A percentile compares a stretch with the other conserved stretches of the same genome.
These are phyloP conservation scores for Triplophysa dalaica DNA, from an alignment of 2,113 vertebrate species.

Conservation along the genomic window DNA sequence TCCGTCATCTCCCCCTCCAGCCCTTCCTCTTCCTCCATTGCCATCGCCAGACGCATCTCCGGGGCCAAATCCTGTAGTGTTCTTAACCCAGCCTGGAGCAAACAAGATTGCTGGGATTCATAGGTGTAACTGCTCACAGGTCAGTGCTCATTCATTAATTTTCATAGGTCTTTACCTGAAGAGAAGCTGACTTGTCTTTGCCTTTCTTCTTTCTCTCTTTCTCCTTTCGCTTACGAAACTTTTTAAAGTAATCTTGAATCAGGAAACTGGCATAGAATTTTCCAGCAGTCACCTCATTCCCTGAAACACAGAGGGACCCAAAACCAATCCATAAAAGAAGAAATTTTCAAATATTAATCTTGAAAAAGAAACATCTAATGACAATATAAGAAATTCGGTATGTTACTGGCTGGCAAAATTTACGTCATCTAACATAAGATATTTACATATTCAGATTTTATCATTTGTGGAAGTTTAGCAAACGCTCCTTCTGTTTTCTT, in stretches of 20 bases:
- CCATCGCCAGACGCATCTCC: slow-evolving; percentile 87
- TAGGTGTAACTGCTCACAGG: background rate
- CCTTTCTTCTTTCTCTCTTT: slow-evolving; percentile 65
- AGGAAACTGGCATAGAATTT: slow-evolving; percentile 98
- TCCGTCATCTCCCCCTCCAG: slow-evolving; percentile 66
- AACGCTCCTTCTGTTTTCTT: too few species aligned
- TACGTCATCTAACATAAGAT: too few species aligned
- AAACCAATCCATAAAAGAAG: background rate
- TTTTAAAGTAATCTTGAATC: slow-evolving; percentile 97
- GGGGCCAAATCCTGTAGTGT: slow-evolving; percentile 88
- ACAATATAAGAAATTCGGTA: too few species aligned
- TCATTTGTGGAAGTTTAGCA: too few species aligned
- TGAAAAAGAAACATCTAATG: too few species aligned
- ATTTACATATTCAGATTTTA: too few species aligned
- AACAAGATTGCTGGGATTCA: slow-evolving; percentile 30
- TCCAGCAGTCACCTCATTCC: slow-evolving; percentile 94
- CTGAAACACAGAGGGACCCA: slow-evolving; percentile 62
- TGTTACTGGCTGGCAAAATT: too few species aligned
- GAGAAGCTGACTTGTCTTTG: slow-evolving; percentile 63
- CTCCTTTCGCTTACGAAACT: slow-evolving; percentile 95
- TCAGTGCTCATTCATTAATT: background rate
- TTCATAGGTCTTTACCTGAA: slow-evolving; percentile 43
- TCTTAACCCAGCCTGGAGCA: slow-evolving; percentile 81
- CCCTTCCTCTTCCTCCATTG: slow-evolving; percentile 78
- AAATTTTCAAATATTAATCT: too few species aligned